phyloP scores from a whole-genome alignment of 2,113 vertebrate species.

The Rostratula benghalensis region DNA sequence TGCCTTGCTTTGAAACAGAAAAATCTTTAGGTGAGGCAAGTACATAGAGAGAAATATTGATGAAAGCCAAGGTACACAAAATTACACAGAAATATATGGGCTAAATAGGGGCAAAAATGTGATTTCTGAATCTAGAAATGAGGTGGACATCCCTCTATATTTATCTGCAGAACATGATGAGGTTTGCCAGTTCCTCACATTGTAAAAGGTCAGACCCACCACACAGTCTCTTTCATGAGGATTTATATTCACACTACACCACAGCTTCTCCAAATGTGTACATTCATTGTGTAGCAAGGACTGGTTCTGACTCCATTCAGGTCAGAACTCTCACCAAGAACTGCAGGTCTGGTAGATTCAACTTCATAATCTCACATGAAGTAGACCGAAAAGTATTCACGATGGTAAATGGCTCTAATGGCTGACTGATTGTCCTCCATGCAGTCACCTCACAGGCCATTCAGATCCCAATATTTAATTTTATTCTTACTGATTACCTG shows the following conservation, averaged over 20 bases:
- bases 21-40: not conserved
- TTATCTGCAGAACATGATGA: not conserved
- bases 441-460: rapidly evolving
- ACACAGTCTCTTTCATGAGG: not conserved
- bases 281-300: not conserved
- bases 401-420: not conserved
- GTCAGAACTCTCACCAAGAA: not conserved
- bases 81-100: not conserved
- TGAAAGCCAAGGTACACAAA: not conserved
- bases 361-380: not conserved
- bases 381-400: not conserved
- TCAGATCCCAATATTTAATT: not conserved
- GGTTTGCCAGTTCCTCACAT: not conserved
- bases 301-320: not conserved
- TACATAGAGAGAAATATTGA: not conserved
- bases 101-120: not conserved
- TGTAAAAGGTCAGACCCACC: not conserved
- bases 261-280: not conserved
- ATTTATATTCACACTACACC: not conserved
- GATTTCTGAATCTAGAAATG: not conserved
- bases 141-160: not conserved
- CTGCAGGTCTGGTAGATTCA: not conserved
- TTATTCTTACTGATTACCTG: not conserved
- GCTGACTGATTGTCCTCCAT: not conserved
- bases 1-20: not conserved